phyloP scores from a whole-genome alignment of 2,888 invertebrate genomes.

The Colostygia pectinataria region DNA sequence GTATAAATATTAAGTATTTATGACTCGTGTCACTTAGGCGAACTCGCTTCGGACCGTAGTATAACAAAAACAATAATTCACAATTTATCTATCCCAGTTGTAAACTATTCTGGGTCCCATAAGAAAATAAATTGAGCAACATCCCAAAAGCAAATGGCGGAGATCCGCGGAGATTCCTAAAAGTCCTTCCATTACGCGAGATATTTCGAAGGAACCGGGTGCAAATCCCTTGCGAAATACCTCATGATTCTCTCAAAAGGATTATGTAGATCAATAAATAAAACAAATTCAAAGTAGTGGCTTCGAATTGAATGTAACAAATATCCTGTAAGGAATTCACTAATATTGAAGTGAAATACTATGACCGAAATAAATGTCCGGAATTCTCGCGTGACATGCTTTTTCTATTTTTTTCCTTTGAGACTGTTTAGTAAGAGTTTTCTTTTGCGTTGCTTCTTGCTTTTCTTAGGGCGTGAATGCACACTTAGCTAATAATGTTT shows the following conservation, averaged over 20 bases:
- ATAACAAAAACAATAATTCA: too few species aligned
- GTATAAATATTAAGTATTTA: too few species aligned
- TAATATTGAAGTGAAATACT: conserved; percentile 45
- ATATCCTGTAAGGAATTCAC: conserved; percentile 53
- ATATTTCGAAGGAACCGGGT: conserved; percentile 3
- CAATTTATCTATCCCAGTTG: too few species aligned
- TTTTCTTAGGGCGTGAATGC: too few species aligned
- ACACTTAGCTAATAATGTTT: too few species aligned
- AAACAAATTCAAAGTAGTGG: conserved; percentile 51
- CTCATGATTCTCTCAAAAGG: conserved; percentile 40
- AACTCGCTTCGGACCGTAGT: too few species aligned
- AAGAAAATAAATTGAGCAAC: too few species aligned
- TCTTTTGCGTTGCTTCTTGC: too few species aligned
- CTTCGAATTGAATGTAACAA: conserved; percentile 51
- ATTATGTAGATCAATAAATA: conserved; percentile 61
- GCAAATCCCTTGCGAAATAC: conserved; percentile 36
- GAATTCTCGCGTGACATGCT: conserved; percentile 1
- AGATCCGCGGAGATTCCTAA: not conserved
- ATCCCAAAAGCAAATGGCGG: not conserved
- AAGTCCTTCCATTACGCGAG: conserved; percentile 3
- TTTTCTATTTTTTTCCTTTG: not conserved
- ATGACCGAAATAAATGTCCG: conserved; percentile 5
- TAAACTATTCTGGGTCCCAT: too few species aligned
- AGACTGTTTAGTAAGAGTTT: too few species aligned
- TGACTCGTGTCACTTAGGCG: too few species aligned